phyloP scores from a whole-genome alignment of 2,888 invertebrate genomes.

The Dasypogon diadema region DNA sequence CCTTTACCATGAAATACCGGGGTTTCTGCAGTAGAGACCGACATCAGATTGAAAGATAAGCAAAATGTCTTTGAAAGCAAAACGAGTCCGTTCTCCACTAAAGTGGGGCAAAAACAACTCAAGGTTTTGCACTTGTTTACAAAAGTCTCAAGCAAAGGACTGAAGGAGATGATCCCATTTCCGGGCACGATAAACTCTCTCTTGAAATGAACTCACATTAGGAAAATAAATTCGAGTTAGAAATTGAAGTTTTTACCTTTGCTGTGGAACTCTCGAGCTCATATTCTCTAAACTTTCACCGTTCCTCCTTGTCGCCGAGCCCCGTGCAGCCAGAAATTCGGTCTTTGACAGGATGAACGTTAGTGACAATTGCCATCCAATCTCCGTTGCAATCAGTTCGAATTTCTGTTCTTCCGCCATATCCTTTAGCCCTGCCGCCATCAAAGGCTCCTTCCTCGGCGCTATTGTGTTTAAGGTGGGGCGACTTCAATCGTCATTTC shows the following conservation, averaged over 20 bases:
- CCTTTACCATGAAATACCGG: too few species aligned
- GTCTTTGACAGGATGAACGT: neutral
- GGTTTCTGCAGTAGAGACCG: too few species aligned
- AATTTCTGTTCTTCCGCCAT: neutral
- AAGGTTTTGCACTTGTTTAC: too few species aligned
- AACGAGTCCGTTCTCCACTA: too few species aligned
- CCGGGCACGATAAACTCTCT: too few species aligned
- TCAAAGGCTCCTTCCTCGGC: neutral
- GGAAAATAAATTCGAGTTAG: neutral
- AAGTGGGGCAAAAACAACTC: too few species aligned
- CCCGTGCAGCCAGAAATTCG: neutral
- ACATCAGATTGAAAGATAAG: too few species aligned
- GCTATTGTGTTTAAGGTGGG: neutral
- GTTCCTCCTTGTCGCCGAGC: neutral
- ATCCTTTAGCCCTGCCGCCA: neutral
- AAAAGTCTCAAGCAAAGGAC: too few species aligned
- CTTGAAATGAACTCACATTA: neutral
- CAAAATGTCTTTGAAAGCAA: too few species aligned
- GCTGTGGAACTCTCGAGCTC: neutral
- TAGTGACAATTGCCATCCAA: slow-evolving; percentile 44
- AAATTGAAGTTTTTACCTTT: neutral
- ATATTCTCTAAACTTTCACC: neutral
- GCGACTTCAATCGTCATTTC: slow-evolving; percentile 41
- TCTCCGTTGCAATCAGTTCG: slow-evolving; percentile 37
- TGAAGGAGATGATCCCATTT: too few species aligned